A percentile compares a stretch with the other conserved stretches of the same genome.
Evolutionary conservation across 2,888 invertebrate species (phyloP).

Genomic region (Diabrotica balteata): DNA sequence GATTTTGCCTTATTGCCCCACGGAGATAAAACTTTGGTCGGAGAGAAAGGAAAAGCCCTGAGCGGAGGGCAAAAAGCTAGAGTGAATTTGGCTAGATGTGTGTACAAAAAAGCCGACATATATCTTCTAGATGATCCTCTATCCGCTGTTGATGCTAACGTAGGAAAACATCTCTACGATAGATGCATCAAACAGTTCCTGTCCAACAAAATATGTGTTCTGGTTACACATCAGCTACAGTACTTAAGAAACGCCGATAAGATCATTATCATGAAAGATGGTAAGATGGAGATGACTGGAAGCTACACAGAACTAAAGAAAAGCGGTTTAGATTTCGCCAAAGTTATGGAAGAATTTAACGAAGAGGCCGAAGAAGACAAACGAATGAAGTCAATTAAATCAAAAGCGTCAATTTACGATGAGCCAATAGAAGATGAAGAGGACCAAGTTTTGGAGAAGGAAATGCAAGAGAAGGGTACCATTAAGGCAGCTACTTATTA

Average conservation of each 20-base stretch:
- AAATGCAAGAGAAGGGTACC: conserved; percentile 50
- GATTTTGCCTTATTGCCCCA: conserved; percentile 79
- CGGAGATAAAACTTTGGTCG: conserved; percentile 80
- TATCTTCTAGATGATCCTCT: conserved; percentile 84
- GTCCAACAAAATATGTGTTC: conserved; percentile 67
- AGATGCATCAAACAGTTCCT: conserved; percentile 72
- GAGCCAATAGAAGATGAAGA: conserved; percentile 43
- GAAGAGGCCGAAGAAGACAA: conserved; percentile 52
- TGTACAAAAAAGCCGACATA: conserved; percentile 80
- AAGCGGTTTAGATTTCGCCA: conserved; percentile 61
- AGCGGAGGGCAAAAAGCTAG: conserved; percentile 88
- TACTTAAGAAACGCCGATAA: conserved; percentile 58
- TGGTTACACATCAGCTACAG: conserved; percentile 77
- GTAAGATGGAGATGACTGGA: conserved; percentile 61
- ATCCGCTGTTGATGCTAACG: conserved; percentile 81
- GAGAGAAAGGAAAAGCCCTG: conserved; percentile 80
- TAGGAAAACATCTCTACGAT: conserved; percentile 76
- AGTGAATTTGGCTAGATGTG: conserved; percentile 78
- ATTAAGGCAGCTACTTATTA: conserved; percentile 56
- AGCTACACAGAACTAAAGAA: conserved; percentile 60
- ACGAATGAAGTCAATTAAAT: conserved; percentile 50
- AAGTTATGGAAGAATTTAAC: conserved; percentile 43
- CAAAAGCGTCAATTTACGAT: conserved; percentile 53
- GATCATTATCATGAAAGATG: conserved; percentile 60
- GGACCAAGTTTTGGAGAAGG: conserved; percentile 51